Base-by-base conservation (phyloP, 2,888 invertebrate species). In the Lottia scabra region DNA sequence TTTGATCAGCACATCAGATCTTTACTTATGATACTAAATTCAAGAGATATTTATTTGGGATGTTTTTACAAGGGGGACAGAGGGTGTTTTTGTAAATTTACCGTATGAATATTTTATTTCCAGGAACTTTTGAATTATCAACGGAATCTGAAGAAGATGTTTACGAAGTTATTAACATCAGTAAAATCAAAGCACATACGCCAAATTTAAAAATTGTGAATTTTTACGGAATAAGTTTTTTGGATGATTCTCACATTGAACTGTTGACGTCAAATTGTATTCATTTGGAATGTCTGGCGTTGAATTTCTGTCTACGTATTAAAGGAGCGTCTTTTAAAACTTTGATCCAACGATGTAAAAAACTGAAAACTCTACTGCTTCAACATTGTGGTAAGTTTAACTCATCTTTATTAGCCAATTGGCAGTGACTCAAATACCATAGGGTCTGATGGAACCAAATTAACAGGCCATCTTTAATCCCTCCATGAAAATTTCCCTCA, bases 91-190 rank as follows among this genome's bases (percentile, higher is more conserved):
- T n/a, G n/a, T n/a, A n/a, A n/a, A n/a, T n/a, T n/a, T n/a, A n/a
- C n/a, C n/a, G n/a, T n/a, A n/a, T 38, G 10, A 38, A 10, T 16
- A 16, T 67, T 38, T 63, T 45, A 43, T 38, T 70, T 75, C 10
- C 78, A 90, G 90, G 90, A 62, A 90, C 90, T 5, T 90, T 90
- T 81, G 90, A 90, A 76, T 78, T 87, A 78, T 87, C 88, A 2
- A 87, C 98, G 89, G 98, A 99, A 87, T 99, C 98, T 85, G 99
- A 99, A 86, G 99, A 99, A 87, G 99, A 99, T 91, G 98, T 99
- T 83, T 89, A 89, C 77, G 89, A 89, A 80, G 89, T 89, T 13
- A 97, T 99, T 83, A 99, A 99, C 91, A 97, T 99, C 38, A 98
- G 98, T 90, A 99, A 98, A 88, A 92, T 99, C 71, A 99, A 99